These are phyloP conservation scores for Cyclina sinensis DNA, from an alignment of 1,140 invertebrate genomes.

Conservation along the genomic window DNA sequence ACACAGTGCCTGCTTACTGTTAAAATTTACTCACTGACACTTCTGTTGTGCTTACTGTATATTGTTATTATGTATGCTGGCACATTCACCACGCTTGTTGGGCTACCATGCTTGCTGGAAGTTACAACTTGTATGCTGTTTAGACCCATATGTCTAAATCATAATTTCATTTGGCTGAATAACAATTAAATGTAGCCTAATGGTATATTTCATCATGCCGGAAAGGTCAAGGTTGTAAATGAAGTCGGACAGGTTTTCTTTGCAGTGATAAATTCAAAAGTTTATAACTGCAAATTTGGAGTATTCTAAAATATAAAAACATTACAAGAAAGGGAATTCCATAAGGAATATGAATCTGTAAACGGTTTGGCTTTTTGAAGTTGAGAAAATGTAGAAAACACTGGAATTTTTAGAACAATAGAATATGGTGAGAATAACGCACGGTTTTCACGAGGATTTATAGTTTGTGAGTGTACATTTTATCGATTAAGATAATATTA, in stretches of 20 bases:
- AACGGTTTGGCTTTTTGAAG: neutral
- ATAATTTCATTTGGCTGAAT: too few species aligned
- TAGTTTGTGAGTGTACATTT: neutral
- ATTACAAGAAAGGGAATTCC: neutral
- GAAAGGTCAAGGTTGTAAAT: conserved; percentile 8
- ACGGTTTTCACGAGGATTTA: neutral
- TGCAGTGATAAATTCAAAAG: neutral
- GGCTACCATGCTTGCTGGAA: too few species aligned
- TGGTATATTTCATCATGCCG: too few species aligned
- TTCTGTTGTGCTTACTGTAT: too few species aligned
- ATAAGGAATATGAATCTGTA: neutral
- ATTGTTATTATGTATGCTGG: too few species aligned
- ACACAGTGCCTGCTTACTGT: too few species aligned
- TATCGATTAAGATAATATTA: neutral
- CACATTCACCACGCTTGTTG: too few species aligned
- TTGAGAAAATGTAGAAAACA: neutral
- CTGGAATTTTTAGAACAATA: neutral
- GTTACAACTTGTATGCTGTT: too few species aligned
- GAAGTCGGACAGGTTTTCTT: neutral
- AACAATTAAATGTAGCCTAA: too few species aligned
- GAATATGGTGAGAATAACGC: neutral
- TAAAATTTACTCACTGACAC: too few species aligned
- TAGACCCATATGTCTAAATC: too few species aligned
- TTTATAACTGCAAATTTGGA: neutral
- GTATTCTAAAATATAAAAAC: neutral